Evolutionary conservation across 2,797 vertebrate species (phyloP).

Genomic region (Chaetophractus vellerosus): DNA sequence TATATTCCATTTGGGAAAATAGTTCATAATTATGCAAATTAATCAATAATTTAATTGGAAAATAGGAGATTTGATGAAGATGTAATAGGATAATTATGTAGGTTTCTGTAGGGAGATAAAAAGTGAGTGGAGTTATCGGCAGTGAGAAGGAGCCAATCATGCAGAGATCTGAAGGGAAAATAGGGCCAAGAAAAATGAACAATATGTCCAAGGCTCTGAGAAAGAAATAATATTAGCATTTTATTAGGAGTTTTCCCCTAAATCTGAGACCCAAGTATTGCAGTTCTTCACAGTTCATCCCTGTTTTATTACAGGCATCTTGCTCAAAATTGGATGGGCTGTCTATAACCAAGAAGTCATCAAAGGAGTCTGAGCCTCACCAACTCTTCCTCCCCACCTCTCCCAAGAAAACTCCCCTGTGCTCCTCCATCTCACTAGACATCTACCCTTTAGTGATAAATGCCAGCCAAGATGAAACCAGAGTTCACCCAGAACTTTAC

Average conservation of each 20-base stretch:
- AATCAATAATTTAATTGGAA: not conserved
- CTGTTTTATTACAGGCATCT: not conserved
- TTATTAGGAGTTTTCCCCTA: not conserved
- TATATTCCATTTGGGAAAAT: not conserved
- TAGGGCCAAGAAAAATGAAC: not conserved
- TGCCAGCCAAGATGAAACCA: not conserved
- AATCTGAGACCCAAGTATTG: not conserved
- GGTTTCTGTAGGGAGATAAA: not conserved
- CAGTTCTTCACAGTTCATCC: not conserved
- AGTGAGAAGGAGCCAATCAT: not conserved
- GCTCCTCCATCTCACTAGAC: not conserved
- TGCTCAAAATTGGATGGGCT: not conserved
- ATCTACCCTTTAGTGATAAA: not conserved
- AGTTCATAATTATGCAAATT: not conserved
- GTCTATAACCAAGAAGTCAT: not conserved
- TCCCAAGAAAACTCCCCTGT: not conserved
- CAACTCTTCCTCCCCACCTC: too few species aligned
- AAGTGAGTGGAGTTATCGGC: not conserved
- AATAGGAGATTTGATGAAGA: not conserved
- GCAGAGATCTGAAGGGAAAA: rapidly evolving
- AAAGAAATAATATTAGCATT: not conserved
- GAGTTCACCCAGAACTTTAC: not conserved
- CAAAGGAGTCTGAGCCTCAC: not conserved
- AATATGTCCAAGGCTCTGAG: not conserved
- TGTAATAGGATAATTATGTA: not conserved